phyloP scores from a whole-genome alignment of 2,888 invertebrate genomes.

The Eremobia ochroleuca region DNA sequence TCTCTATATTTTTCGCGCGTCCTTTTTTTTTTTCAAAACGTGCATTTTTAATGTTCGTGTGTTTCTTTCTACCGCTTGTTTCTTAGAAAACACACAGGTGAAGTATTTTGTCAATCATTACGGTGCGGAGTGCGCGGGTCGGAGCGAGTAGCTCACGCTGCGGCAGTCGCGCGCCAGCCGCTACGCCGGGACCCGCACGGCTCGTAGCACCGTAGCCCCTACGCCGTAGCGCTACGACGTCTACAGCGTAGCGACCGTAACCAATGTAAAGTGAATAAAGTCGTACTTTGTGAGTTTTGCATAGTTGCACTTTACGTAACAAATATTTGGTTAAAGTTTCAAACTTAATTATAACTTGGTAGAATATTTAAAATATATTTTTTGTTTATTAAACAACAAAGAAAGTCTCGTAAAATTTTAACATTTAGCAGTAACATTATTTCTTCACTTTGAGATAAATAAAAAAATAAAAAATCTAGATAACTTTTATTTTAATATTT shows the following conservation, averaged over 20 bases:
- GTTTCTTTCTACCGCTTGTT: slow-evolving; percentile 54
- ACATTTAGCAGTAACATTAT: no score
- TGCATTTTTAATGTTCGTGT: slow-evolving; percentile 24
- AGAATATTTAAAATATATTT: not conserved
- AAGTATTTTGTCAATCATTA: slow-evolving; percentile 89
- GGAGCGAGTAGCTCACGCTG: slow-evolving; percentile 69
- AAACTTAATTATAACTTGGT: slow-evolving; percentile 35
- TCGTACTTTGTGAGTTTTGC: slow-evolving; percentile 60
- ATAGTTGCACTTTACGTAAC: slow-evolving; percentile 21
- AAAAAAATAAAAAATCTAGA: not conserved
- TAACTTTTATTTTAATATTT: not conserved
- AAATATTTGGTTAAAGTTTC: slow-evolving; percentile 34
- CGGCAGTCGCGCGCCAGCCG: slow-evolving; percentile 77
- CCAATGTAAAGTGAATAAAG: slow-evolving; percentile 61
- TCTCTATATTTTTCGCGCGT: not conserved
- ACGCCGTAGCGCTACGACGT: slow-evolving; percentile 69
- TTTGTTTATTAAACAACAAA: not conserved
- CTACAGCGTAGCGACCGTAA: slow-evolving; percentile 68
- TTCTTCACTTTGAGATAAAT: not conserved
- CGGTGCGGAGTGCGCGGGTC: slow-evolving; percentile 76
- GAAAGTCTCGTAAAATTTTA: not conserved
- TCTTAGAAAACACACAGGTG: slow-evolving; percentile 84
- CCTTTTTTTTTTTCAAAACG: not conserved
- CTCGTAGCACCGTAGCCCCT: slow-evolving; percentile 72
- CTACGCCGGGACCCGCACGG: slow-evolving; percentile 73